Base-by-base conservation (phyloP, 2,888 invertebrate genomes). In the Geophilus truncorum region DNA sequence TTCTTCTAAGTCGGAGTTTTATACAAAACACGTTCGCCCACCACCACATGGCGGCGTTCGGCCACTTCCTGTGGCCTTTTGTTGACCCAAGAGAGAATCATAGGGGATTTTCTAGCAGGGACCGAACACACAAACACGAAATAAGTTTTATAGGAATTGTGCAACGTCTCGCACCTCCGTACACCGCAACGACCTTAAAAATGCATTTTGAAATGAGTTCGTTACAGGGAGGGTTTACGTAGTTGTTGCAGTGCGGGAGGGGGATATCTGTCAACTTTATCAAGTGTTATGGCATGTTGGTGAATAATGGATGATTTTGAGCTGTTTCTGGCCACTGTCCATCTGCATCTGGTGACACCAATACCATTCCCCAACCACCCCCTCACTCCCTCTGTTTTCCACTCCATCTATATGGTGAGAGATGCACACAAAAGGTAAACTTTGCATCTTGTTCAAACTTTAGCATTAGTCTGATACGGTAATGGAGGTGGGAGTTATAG, bases 131-230 rank as follows among this genome's bases (percentile, higher is more conserved):
- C 70, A 70, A 70, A 70, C 70, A 70, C 28, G 70, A 70, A 70
- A 70, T 70, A 70, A 70, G 70, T 70, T 70, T 70, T 70, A 70
- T 70, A 70, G 70, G 70, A 70, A 70, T 70, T 70, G 70, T 70
- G 70, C 28, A 28, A 25, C 28, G 70, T 28, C 28, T 70, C 70
- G 6, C 25, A 28, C 70, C 70, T n/a, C 25, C 15, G 0, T 25
- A 70, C 25, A n/a, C 1, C 70, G 28, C 25, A 23, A 9, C n/a
- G 25, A 3, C 28, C 70, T 70, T 70, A 28, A 28, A 25, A 70
- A 70, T 23, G 12, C 70, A 70, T 70, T 23, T 70, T 70, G 28
- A 70, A 70, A 28, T 25, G 25, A 70, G 70, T 70, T 70, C 28
- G 28, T 70, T 70, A 25, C 25, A 70, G 28, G 28, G 70, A 70